Evolutionary conservation across 2,113 vertebrate species (phyloP).

Genomic region (Holacanthus passer): DNA sequence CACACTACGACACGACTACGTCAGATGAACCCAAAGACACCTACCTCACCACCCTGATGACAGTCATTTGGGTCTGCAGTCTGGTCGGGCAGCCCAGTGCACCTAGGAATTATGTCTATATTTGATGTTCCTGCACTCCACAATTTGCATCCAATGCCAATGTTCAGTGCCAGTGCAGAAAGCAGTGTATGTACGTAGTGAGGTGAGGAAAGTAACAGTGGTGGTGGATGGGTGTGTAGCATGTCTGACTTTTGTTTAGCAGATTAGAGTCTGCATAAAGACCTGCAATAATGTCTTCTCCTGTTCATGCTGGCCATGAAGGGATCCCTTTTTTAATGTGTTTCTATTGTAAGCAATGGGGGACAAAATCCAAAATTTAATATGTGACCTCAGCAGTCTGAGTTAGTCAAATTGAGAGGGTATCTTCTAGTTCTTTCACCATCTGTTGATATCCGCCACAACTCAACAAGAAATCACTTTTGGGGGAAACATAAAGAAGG

Average conservation of each 20-base stretch:
- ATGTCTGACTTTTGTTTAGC: not conserved
- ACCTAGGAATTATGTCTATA: conserved; percentile 9
- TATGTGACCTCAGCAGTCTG: not conserved
- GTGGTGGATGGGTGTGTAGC: not conserved
- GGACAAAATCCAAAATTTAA: not conserved
- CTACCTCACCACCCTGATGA: not conserved
- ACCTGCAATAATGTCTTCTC: not conserved
- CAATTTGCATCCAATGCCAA: not conserved
- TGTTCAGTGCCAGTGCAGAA: not conserved
- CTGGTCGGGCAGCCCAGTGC: not conserved
- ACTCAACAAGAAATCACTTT: not conserved
- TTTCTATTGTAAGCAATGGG: not conserved
- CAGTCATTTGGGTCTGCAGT: conserved; percentile 17
- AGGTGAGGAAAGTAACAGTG: not conserved
- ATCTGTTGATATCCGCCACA: not conserved
- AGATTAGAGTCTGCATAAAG: not conserved
- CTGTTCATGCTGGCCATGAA: not conserved
- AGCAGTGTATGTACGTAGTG: not conserved
- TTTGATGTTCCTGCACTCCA: not conserved
- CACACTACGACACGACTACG: conserved; percentile 5
- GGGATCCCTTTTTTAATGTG: not conserved
- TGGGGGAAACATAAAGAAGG: not conserved
- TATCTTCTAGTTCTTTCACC: not conserved
- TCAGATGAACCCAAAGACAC: conserved; percentile 42
- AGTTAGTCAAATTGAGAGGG: not conserved